Base-by-base conservation (phyloP, 2,113 vertebrate species). In the Cavia porcellus region DNA sequence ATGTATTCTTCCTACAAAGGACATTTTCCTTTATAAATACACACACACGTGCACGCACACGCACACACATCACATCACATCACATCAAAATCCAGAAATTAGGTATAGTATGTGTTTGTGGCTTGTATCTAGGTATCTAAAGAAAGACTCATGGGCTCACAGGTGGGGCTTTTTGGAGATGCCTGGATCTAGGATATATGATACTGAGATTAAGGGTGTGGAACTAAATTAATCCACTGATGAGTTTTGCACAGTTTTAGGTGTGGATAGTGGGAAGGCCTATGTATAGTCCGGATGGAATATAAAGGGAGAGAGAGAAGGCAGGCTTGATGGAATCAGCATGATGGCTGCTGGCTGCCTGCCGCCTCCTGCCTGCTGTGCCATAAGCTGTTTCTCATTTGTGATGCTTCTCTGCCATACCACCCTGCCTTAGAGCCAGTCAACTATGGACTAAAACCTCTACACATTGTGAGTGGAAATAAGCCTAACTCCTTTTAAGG, bases 1-100 rank as follows among this genome's bases (percentile, higher is more conserved):
- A 11, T 79, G 24, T 90, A 38, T 86, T 79, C n/a, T 62, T 92
- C 38, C 17, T 50, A 50, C 35, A 79, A 89, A 57, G 61, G 42
- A 61, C 19, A 61, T 70, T 96, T 50, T 89, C n/a, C 57, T 50
- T 77, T 11, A 45, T 86, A 93, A 89, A 47, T 30, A 90, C 28
- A 86, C 3, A 81, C 32, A 47, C 1, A 52, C 20, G 12, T 42
- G 32, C 2, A 62, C 10, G 10, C 79, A 57, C 2, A 1, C 64
- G 13, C 12, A 66, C 64, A 35, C 32, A 52, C 9, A 52, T 10
- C 50, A 52, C 9, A 10, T 52, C 50, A 30, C 30, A 47, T 66
- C 68, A 35, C 20, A 35, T 72, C 45, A 47, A 86, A 90, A 79
- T 90, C 3, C 25, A 47, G 74, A 74, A 42, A 42, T 66, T 50